Conservation (phyloP, 2,797 vertebrate genomes). For the Enteromius radiatus region DNA sequence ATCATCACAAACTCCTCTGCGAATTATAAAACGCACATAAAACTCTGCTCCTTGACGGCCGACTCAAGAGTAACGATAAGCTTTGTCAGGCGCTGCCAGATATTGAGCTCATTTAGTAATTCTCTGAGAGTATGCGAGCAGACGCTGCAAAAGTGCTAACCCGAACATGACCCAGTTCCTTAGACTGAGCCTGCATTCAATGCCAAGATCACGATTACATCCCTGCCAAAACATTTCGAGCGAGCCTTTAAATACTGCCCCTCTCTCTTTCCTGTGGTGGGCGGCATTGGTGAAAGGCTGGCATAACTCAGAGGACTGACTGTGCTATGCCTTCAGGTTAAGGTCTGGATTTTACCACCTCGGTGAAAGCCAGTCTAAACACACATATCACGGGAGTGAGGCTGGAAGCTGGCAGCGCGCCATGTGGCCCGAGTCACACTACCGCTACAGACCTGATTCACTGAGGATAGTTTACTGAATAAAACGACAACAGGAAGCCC, state of each 20-base stretch:
- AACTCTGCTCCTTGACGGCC: conserved; percentile 9
- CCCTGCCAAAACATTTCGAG: conserved; percentile 49
- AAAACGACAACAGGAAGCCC: background rate
- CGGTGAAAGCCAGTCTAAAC: conserved; percentile 63
- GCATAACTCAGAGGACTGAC: conserved; percentile 51
- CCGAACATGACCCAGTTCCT: conserved; percentile 51
- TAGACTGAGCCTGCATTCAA: conserved; percentile 36
- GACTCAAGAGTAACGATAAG: conserved; percentile 34
- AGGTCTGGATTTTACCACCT: conserved; percentile 61
- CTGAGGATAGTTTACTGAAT: background rate
- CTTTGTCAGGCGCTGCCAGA: conserved; percentile 27
- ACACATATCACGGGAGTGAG: conserved; percentile 59
- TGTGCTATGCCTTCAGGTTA: conserved; percentile 55
- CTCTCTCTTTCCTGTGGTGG: conserved; percentile 56
- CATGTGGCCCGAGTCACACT: conserved; percentile 19
- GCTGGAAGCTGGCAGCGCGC: conserved; percentile 49
- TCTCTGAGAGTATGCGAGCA: conserved; percentile 40
- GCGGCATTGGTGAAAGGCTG: conserved; percentile 47
- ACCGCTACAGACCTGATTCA: conserved; percentile 14
- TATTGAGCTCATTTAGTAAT: conserved; percentile 50
- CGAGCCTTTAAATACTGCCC: conserved; percentile 52
- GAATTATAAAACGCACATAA: conserved; percentile 23
- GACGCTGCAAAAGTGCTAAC: conserved; percentile 47
- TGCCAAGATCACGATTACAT: conserved; percentile 43
- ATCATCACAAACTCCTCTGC: conserved; percentile 2